Conservation (phyloP, 2,113 vertebrate genomes). For the Albula goreensis region DNA sequence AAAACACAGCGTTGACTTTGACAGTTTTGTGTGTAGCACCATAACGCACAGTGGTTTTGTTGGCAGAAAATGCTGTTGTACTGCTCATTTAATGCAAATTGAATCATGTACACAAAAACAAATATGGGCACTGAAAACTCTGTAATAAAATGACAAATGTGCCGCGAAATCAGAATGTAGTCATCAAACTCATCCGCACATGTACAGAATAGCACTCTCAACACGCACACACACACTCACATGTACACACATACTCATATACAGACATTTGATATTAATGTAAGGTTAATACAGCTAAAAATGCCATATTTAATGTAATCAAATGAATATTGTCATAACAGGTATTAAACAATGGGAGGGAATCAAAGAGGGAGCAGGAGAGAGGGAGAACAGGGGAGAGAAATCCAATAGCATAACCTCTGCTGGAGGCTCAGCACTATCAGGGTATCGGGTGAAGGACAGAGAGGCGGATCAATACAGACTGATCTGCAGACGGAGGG, state of each 20-base stretch:
- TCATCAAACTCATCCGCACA: background rate
- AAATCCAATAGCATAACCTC: slow-evolving; percentile 77
- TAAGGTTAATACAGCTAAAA: background rate
- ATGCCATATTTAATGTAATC: background rate
- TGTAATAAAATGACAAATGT: background rate
- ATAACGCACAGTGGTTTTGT: background rate
- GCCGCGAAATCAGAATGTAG: background rate
- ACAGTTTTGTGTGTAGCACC: background rate
- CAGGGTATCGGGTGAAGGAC: slow-evolving; percentile 71
- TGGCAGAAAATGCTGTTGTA: background rate
- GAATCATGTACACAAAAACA: no score
- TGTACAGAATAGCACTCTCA: background rate
- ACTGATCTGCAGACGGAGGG: slow-evolving; percentile 68
- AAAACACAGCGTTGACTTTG: background rate
- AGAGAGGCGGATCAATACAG: slow-evolving; percentile 75
- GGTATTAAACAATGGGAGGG: background rate
- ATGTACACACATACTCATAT: background rate
- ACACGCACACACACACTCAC: background rate
- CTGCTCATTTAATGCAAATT: no score
- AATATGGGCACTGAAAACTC: background rate
- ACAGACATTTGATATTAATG: background rate
- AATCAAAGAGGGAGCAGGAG: background rate
- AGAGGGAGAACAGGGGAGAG: slow-evolving; percentile 30
- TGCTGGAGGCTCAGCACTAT: slow-evolving; percentile 58
- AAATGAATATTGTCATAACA: background rate